A percentile compares a stretch with the other conserved stretches of the same genome.
Conservation (phyloP, 2,113 vertebrate species). For the Cichladusa arquata region DNA sequence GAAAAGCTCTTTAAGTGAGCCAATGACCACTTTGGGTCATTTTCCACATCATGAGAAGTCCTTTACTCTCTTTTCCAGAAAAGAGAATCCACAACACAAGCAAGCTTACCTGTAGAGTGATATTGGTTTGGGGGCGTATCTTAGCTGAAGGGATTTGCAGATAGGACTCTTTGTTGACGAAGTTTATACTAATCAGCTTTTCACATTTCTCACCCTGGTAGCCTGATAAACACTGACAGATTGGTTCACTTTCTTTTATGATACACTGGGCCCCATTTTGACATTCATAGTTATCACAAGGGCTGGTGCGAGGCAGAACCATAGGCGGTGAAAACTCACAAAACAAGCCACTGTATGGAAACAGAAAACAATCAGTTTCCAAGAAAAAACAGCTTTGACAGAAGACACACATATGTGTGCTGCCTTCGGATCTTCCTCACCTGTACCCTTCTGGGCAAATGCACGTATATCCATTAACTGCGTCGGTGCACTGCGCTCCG, state of each 20-base stretch:
- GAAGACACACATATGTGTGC: background rate
- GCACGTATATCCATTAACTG: constrained; percentile 93
- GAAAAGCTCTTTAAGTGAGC: background rate
- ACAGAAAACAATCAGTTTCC: background rate
- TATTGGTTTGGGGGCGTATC: constrained; percentile 87
- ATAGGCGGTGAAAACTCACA: constrained; percentile 96
- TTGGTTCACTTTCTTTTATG: constrained; percentile 82
- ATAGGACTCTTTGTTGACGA: constrained; percentile 91
- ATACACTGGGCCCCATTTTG: constrained; percentile 95
- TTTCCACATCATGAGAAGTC: background rate
- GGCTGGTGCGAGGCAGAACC: constrained; percentile 96
- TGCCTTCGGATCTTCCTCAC: constrained; percentile 57
- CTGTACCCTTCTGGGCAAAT: constrained; percentile 93
- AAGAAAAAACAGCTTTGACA: background rate
- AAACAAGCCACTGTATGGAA: constrained; percentile 85
- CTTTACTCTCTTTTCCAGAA: background rate
- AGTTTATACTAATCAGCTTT: constrained; percentile 92
- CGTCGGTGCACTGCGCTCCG: constrained; percentile 90
- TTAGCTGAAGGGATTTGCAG: constrained; percentile 89
- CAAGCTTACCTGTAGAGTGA: constrained; percentile 89
- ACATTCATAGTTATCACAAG: constrained; percentile 94
- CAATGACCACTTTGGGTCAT: background rate
- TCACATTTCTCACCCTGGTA: constrained; percentile 93
- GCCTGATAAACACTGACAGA: constrained; percentile 91
- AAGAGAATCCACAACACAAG: background rate